phyloP scores from a whole-genome alignment of 2,113 vertebrate genomes.

The human region DNA sequence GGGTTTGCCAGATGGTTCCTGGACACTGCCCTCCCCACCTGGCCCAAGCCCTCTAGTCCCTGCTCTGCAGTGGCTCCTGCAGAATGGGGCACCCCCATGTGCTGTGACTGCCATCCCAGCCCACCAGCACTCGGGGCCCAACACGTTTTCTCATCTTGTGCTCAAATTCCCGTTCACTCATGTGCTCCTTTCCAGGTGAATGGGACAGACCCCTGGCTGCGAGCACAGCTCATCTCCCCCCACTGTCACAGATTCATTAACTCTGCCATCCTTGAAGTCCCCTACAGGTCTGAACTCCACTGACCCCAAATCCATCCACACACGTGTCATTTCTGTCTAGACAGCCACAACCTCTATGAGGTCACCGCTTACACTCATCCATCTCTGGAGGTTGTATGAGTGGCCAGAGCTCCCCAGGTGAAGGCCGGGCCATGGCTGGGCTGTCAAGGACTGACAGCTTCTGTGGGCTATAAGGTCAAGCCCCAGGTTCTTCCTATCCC shows the following conservation, averaged over 20 bases:
- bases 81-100: background rate
- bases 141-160: background rate
- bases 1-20: background rate
- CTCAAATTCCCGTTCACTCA: background rate
- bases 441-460: background rate
- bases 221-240: background rate
- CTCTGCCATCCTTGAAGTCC: background rate
- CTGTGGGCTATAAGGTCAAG: background rate
- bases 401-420: background rate
- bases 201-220: background rate
- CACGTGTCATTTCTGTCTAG: background rate
- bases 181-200: background rate
- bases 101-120: background rate
- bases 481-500: background rate
- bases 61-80: background rate
- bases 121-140: background rate
- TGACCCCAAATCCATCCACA: background rate
- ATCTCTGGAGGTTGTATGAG: background rate
- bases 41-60: background rate
- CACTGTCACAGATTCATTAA: background rate
- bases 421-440: background rate
- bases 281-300: background rate
- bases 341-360: background rate
- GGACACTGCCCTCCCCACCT: accelerated
- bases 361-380: background rate